Evolutionary conservation across 2,113 vertebrate genomes (phyloP), one percentile per base, ranked within the genome.

Genomic region (Lophura nycthemera): DNA sequence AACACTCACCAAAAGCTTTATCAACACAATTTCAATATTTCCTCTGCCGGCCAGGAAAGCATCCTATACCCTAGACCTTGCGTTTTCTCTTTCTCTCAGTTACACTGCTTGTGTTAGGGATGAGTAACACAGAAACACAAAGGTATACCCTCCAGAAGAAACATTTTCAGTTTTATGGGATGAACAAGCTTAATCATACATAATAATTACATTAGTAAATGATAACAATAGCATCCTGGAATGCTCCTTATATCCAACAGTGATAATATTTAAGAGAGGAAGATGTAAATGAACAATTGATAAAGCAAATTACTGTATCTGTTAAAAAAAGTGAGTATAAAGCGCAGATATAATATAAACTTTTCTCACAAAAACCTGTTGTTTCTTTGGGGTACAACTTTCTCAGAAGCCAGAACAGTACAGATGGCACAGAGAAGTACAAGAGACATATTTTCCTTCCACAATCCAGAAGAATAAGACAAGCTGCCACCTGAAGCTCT

Each of bases 51-150:
- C 50, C 74, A 88, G 56, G 57, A 92, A 83, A 45, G 18, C 3
- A 12, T 30, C 56, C 42, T 83, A 11, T 85, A 73, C 83, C 88
- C 63, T 54, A 95, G 70, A 57, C 48, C 69, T 52, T 34, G 84
- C 47, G 3, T 88, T 83, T 70, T 64, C 38, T 27, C 25, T 79
- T 64, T 63, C 66, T 81, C 67, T 43, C 8, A 4, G 21, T 88
- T 74, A 77, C 20, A 29, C 17, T 34, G 43, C 69, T 89, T 87
- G 77, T 81, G 83, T 79, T 79, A 83, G 67, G 72, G 88, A 89
- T 86, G 54, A 88, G 91, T 94, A 84, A 73, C 82, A 72, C 60
- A 75, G 75, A 90, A 82, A 83, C 42, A 89, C 47, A 61, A 80
- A 83, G 83, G 90, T 66, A 59, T 45, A 77, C 36, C 93, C 80